Conservation (phyloP, 2,888 invertebrate species). For the Boloria euphrosyne region DNA sequence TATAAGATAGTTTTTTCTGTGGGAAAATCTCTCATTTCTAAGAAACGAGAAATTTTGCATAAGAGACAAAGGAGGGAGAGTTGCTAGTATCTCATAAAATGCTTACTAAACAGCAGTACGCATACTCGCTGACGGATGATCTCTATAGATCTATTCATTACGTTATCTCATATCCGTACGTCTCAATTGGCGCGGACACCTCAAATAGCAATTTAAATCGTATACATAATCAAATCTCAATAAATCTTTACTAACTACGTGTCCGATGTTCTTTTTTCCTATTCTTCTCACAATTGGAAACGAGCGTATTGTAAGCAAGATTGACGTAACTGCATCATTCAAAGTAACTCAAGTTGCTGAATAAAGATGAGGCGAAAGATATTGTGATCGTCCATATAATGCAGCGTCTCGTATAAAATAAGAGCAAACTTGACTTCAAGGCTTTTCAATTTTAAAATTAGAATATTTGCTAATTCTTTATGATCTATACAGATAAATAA, state of each 20-base stretch:
- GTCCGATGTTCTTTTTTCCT: not conserved
- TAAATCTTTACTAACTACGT: slow-evolving; percentile 7
- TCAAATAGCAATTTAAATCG: slow-evolving; percentile 12
- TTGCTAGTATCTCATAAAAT: too few relatives aligned
- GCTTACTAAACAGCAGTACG: too few relatives aligned
- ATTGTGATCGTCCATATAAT: slow-evolving; percentile 14
- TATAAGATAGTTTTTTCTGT: too few relatives aligned
- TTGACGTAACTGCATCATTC: slow-evolving; percentile 20
- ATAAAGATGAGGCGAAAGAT: slow-evolving; percentile 34
- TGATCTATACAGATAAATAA: too few relatives aligned
- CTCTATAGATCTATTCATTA: too few relatives aligned
- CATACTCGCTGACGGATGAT: too few relatives aligned
- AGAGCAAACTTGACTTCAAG: slow-evolving; percentile 9
- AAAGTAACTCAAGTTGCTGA: slow-evolving; percentile 33
- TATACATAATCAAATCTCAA: slow-evolving; percentile 15
- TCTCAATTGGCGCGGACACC: not conserved
- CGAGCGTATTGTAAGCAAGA: slow-evolving; percentile 10
- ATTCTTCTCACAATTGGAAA: slow-evolving; percentile 4
- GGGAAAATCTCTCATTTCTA: too few relatives aligned
- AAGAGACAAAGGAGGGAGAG: too few relatives aligned
- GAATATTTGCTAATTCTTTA: not conserved
- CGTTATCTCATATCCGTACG: not conserved
- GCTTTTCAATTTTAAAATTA: slow-evolving; percentile 3
- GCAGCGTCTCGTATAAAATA: slow-evolving; percentile 14
- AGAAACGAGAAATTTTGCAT: too few relatives aligned